Conservation (phyloP, 53 echinoderm and acorn worm species). For the Crossaster papposus region DNA sequence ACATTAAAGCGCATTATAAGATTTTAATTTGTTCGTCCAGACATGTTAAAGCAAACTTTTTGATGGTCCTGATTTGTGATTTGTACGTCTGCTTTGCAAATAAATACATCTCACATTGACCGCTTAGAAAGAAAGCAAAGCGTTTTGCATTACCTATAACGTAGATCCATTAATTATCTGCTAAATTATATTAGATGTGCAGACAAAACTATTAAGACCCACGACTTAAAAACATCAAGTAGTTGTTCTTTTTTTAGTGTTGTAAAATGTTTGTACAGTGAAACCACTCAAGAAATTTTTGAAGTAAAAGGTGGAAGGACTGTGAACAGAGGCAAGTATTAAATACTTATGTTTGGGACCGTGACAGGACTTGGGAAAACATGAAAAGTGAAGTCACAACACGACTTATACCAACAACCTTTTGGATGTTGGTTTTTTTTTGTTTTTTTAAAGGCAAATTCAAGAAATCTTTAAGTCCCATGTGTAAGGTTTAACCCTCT, state of each 20-base stretch:
- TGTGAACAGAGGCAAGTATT: neutral
- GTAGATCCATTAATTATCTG: conserved; percentile 20
- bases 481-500: too few relatives aligned
- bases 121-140: conserved; percentile 24
- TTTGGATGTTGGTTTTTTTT: too few relatives aligned
- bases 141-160: neutral
- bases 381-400: neutral
- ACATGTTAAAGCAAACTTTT: neutral
- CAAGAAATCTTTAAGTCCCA: too few relatives aligned
- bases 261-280: conserved; percentile 45
- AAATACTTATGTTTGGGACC: conserved; percentile 8
- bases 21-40: neutral
- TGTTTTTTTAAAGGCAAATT: too few relatives aligned
- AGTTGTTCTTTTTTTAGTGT: conserved; percentile 24
- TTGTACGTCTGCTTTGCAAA: neutral
- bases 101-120: neutral
- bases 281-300: conserved; percentile 58
- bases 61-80: neutral
- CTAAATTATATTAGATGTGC: conserved; percentile 42
- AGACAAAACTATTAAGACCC: conserved; percentile 6
- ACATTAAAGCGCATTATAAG: neutral
- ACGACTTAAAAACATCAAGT: conserved; percentile 3
- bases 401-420: neutral
- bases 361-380: conserved; percentile 19
- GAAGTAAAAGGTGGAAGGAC: conserved; percentile 6